Evolutionary conservation across 92 coral and sea anemone genomes (phyloP).

Genomic region (Montipora capitata): DNA sequence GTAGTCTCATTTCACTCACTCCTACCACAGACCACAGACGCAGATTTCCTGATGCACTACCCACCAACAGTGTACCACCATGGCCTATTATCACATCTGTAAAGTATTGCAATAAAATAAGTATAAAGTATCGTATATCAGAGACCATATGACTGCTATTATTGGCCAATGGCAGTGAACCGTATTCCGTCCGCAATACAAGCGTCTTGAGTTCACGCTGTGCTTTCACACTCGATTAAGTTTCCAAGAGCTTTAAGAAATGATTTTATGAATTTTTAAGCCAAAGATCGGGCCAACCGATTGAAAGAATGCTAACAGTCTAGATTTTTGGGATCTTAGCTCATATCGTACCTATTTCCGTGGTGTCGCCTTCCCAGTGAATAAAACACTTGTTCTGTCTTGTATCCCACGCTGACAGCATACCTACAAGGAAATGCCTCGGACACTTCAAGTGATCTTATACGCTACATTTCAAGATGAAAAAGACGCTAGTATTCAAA

Average conservation of each 20-base stretch:
- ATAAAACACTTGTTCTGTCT: slow-evolving; percentile 97
- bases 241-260: no score
- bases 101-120: background rate
- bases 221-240: no score
- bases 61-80: slow-evolving; percentile 90
- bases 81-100: slow-evolving; percentile 82
- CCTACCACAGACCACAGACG: slow-evolving; percentile 97
- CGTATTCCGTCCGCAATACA: no score
- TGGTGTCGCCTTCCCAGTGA: slow-evolving; percentile 96
- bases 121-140: no score
- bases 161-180: no score
- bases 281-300: no score
- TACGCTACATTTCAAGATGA: background rate
- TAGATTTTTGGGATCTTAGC: background rate
- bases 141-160: no score
- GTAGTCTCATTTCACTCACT: slow-evolving; percentile 90
- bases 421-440: slow-evolving; percentile 60
- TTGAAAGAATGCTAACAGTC: no score
- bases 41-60: slow-evolving; percentile 88
- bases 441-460: background rate
- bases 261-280: no score
- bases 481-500: background rate
- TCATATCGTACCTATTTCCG: slow-evolving; percentile 85
- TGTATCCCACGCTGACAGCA: slow-evolving; percentile 98
- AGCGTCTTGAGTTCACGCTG: no score